Percentiles rank a stretch among this genome's conserved stretches.
Evolutionary conservation across 1,140 invertebrate species (phyloP).

Genomic region (Chironomus striatipennis): DNA sequence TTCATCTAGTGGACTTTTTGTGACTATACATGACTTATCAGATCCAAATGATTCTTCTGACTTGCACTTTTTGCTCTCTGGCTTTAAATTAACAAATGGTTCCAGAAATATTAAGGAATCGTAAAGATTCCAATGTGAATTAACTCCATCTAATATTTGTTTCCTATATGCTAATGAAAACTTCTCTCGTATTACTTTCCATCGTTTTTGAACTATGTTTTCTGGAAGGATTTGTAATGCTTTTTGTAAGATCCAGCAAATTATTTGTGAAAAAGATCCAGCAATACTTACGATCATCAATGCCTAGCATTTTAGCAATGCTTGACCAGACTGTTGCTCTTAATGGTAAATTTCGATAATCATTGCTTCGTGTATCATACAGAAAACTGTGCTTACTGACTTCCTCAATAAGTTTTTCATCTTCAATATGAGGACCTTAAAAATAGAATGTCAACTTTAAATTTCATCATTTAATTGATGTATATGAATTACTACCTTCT

Average conservation of each 20-base stretch:
- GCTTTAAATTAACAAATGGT: not conserved
- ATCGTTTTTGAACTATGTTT: not conserved
- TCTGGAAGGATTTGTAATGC: not conserved
- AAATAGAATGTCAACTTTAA: not conserved
- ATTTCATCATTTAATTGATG: not conserved
- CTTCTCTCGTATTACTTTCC: not conserved
- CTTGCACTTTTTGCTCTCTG: not conserved
- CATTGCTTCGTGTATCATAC: not conserved
- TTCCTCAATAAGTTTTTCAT: not conserved
- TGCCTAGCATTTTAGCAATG: not conserved
- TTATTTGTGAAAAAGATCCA: not conserved
- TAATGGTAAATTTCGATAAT: constrained; percentile 11
- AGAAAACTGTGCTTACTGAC: not conserved
- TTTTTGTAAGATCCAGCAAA: not conserved
- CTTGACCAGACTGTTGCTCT: not conserved
- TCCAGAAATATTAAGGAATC: not conserved
- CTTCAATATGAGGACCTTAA: constrained; percentile 1
- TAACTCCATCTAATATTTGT: not conserved
- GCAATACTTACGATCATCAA: not conserved
- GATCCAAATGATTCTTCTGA: not conserved
- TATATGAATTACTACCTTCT: not conserved
- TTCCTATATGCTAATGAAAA: not conserved
- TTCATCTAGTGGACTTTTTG: not conserved
- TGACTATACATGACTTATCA: not conserved
- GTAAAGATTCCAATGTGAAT: not conserved